Evolutionary conservation across 2,888 invertebrate species (phyloP).

Genomic region (Ellobium chinense): DNA sequence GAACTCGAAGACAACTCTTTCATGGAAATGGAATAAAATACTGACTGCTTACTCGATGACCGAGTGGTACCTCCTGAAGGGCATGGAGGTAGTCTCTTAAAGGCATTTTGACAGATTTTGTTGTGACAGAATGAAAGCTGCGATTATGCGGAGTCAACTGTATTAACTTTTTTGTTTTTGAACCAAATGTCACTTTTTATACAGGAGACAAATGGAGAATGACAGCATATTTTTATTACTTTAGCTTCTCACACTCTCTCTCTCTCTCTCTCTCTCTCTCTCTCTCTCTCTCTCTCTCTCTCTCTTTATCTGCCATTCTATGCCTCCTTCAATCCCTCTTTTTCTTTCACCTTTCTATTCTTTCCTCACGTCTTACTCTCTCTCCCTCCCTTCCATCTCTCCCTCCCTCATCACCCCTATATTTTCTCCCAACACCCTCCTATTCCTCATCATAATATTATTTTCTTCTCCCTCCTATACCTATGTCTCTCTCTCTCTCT

Average conservation of each 20-base stretch:
- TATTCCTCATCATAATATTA: not conserved
- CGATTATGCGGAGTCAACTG: too few species aligned
- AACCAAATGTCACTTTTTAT: too few species aligned
- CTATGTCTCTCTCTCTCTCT: not conserved
- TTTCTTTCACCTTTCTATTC: not conserved
- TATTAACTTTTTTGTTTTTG: too few species aligned
- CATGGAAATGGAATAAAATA: too few species aligned
- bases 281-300: constrained; percentile 97
- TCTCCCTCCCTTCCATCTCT: not conserved
- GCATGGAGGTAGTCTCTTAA: too few species aligned
- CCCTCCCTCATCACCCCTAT: not conserved
- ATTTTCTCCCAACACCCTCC: not conserved
- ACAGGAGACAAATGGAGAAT: too few species aligned
- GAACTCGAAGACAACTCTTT: too few species aligned
- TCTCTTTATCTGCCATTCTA: constrained; percentile 98
- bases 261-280: constrained; percentile 81
- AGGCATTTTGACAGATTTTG: too few species aligned
- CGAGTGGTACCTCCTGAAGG: too few species aligned
- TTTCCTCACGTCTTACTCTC: not conserved
- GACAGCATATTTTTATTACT: too few species aligned
- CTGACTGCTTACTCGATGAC: too few species aligned
- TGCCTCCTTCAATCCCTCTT: constrained; percentile 95
- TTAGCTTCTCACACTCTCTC: not conserved
- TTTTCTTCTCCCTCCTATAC: not conserved
- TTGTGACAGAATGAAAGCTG: too few species aligned